A percentile compares a stretch with the other conserved stretches of the same genome.
Conservation (phyloP, 2,888 invertebrate genomes). For the Epirrhoe alternata region DNA sequence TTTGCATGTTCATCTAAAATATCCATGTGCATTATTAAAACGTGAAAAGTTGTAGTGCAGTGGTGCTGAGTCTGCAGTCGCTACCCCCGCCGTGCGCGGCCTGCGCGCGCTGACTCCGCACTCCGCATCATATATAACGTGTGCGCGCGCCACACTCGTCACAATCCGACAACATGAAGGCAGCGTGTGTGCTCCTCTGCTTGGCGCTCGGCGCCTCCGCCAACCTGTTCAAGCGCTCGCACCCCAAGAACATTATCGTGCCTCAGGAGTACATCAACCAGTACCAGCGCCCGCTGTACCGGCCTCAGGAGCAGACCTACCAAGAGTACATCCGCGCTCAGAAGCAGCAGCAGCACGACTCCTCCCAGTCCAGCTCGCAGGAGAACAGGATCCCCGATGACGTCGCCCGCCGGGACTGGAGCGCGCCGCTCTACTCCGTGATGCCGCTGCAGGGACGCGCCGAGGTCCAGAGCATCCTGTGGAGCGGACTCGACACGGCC, state of each 20-base stretch:
- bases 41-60: not conserved
- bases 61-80: slow-evolving; percentile 43
- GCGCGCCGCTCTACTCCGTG: slow-evolving; percentile 47
- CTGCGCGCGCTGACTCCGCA: slow-evolving; percentile 51
- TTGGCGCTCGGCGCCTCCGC: slow-evolving; percentile 58
- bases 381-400: slow-evolving; percentile 41
- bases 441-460: slow-evolving; percentile 42
- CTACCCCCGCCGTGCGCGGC: slow-evolving; percentile 24
- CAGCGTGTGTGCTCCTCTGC: slow-evolving; percentile 68
- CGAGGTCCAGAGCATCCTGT: slow-evolving; percentile 46
- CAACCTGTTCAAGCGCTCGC: slow-evolving; percentile 65
- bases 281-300: slow-evolving; percentile 46
- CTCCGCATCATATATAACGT: slow-evolving; percentile 57
- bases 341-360: slow-evolving; percentile 34
- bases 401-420: slow-evolving; percentile 45
- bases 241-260: slow-evolving; percentile 52
- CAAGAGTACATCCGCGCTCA: slow-evolving; percentile 38
- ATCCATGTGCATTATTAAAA: not conserved
- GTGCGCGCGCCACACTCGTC: slow-evolving; percentile 24
- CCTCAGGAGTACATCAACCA: slow-evolving; percentile 57
- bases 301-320: slow-evolving; percentile 41
- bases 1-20: no score
- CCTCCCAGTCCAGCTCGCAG: slow-evolving; percentile 38
- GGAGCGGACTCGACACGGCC: slow-evolving; percentile 59
- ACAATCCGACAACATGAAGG: slow-evolving; percentile 71